Percentiles rank a stretch among this genome's conserved stretches.
These are phyloP conservation scores for Diorhabda elongata DNA, from an alignment of 1,140 invertebrate species.

Conservation along the genomic window DNA sequence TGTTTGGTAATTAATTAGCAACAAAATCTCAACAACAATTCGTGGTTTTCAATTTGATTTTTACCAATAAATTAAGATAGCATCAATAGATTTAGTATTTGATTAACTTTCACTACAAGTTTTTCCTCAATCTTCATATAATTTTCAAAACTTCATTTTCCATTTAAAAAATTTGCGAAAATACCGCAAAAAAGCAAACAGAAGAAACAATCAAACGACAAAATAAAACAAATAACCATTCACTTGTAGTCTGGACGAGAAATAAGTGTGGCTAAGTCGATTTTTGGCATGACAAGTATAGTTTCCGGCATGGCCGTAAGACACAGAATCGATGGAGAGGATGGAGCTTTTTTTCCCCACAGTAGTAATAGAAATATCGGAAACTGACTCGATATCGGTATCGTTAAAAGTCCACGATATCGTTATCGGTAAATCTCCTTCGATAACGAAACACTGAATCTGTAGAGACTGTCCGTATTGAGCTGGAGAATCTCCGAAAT, in stretches of 20 bases:
- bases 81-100: too few relatives aligned
- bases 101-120: too few relatives aligned
- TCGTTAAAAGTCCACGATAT: slow-evolving; percentile 65
- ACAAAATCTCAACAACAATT: too few relatives aligned
- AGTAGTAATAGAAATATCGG: slow-evolving; percentile 24
- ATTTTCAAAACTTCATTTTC: too few relatives aligned
- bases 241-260: slow-evolving; percentile 31
- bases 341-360: slow-evolving; percentile 42
- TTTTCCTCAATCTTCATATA: too few relatives aligned
- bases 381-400: slow-evolving; percentile 41
- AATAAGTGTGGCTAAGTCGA: slow-evolving; percentile 55
- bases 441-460: slow-evolving; percentile 66
- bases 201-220: too few relatives aligned
- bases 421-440: slow-evolving; percentile 64
- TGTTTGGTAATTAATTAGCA: too few relatives aligned
- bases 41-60: too few relatives aligned
- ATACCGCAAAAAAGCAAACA: too few relatives aligned
- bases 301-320: slow-evolving; percentile 60
- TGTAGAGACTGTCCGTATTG: slow-evolving; percentile 68
- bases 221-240: slow-evolving; percentile 30
- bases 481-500: slow-evolving; percentile 59
- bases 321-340: slow-evolving; percentile 68
- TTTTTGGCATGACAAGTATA: slow-evolving; percentile 67
- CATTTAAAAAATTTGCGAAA: too few relatives aligned
- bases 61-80: too few relatives aligned